phyloP scores from a whole-genome alignment of 2,113 vertebrate species.

The Solea senegalensis region DNA sequence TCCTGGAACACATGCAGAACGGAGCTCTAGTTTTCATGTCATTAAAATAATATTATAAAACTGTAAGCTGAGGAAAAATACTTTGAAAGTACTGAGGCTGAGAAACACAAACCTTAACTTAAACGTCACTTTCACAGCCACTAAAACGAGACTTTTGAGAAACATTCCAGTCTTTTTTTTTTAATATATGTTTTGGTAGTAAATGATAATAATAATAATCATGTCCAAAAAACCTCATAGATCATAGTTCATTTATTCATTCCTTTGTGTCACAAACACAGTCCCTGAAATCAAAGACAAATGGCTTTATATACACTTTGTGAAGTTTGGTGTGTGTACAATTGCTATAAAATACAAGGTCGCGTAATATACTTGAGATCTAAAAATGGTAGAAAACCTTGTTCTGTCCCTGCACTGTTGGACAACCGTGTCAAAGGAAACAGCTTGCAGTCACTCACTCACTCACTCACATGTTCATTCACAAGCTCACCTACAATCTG shows the following conservation, averaged over 20 bases:
- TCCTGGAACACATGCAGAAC: too few species aligned
- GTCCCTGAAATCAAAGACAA: conserved; percentile 82
- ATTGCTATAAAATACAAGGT: conserved; percentile 75
- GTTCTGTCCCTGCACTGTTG: conserved; percentile 43
- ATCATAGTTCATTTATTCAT: conserved; percentile 74
- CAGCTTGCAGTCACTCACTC: conserved; percentile 12
- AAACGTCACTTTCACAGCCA: too few species aligned
- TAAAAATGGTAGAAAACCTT: conserved; percentile 78
- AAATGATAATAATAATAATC: neutral
- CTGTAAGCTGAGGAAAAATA: too few species aligned
- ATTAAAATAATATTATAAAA: too few species aligned
- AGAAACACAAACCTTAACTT: too few species aligned
- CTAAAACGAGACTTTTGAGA: too few species aligned
- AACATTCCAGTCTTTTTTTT: too few species aligned
- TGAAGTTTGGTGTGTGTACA: conserved; percentile 49
- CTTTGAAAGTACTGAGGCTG: too few species aligned
- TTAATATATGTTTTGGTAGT: neutral
- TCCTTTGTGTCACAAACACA: conserved; percentile 74
- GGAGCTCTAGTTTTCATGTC: too few species aligned
- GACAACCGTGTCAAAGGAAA: conserved; percentile 56
- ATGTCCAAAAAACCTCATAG: conserved; percentile 24
- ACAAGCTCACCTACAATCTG: conserved; percentile 13
- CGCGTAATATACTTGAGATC: conserved; percentile 57
- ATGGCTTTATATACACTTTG: conserved; percentile 67
- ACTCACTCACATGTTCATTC: neutral